phyloP scores from a whole-genome alignment of 2,113 vertebrate species.

The Bettongia penicillata region DNA sequence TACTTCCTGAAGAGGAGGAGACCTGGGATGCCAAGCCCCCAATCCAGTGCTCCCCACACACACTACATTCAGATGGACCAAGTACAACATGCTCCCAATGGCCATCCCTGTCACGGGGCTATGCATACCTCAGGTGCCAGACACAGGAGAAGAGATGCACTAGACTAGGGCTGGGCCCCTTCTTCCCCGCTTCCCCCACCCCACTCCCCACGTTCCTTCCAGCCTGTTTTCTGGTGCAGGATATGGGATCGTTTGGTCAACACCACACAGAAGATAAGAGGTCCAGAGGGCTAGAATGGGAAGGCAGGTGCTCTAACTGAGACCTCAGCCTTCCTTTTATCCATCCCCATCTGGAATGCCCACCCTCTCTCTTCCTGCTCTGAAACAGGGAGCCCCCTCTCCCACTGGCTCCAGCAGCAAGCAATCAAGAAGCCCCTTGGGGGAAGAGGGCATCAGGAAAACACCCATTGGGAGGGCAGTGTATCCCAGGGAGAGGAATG shows the following conservation, averaged over 20 bases:
- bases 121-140: background rate
- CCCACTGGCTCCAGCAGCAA: background rate
- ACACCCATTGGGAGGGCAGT: fast-evolving
- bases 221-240: background rate
- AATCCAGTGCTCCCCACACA: background rate
- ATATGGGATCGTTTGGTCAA: background rate
- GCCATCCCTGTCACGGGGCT: too few species aligned
- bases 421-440: background rate
- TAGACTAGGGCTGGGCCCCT: background rate
- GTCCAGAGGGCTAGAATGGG: background rate
- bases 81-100: too few species aligned
- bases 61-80: background rate
- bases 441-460: background rate
- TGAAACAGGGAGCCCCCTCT: background rate
- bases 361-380: background rate
- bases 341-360: background rate
- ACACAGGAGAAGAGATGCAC: background rate
- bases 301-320: background rate
- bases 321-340: background rate
- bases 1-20: background rate
- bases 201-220: too few species aligned
- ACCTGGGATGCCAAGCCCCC: too few species aligned
- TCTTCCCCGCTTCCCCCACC: too few species aligned
- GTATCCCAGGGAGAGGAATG: fast-evolving
- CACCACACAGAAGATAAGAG: background rate